Evolutionary conservation across 2,113 vertebrate species (phyloP), one percentile per base, ranked within the genome.

Genomic region (Perca fluviatilis): DNA sequence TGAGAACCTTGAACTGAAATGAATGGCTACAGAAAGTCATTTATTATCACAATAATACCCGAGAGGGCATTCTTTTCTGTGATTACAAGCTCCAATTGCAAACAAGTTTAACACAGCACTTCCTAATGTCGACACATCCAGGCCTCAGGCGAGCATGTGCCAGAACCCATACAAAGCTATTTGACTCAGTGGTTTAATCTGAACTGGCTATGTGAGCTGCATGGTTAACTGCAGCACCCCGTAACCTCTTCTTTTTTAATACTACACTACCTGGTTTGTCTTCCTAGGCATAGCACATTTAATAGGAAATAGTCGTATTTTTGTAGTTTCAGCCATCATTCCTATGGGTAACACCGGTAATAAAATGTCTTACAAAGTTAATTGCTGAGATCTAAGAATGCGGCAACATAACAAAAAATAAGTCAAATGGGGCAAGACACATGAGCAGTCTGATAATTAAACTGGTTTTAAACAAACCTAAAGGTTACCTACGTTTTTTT

Each of bases 1-100:
- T 51, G 6, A 62, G 56, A 69, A 72, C 50, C 61, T 72, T 51
- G 70, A 46, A 53, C 27, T 30, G 53, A 81, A 79, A 86, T 66
- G 33, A 83, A 85, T 73, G 56, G 36, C 68, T 8, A 3, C 71
- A 62, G 49, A 74, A 56, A 73, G 67, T 51, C 25, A 65, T 86
- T 77, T 68, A 57, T 54, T 77, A 36, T 63, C 51, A 19, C 27
- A 74, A 74, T 19, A 80, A 72, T 50, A 57, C 21, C 60, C 49
- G 36, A 40, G 50, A 64, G 60, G 53, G 36, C 46, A 50, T 25
- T 54, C 36, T 46, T 76, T 78, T 40, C 67, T 66, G 70, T 74
- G 70, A 72, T 82, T 30, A 79, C 69, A 66, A 66, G 56, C n/a
- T 27, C 33, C 58, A 54, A 46, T 84, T 19, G 14, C 27, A 54